Conservation (phyloP, 2,888 invertebrate genomes). For the Parthenolecanium corni region DNA sequence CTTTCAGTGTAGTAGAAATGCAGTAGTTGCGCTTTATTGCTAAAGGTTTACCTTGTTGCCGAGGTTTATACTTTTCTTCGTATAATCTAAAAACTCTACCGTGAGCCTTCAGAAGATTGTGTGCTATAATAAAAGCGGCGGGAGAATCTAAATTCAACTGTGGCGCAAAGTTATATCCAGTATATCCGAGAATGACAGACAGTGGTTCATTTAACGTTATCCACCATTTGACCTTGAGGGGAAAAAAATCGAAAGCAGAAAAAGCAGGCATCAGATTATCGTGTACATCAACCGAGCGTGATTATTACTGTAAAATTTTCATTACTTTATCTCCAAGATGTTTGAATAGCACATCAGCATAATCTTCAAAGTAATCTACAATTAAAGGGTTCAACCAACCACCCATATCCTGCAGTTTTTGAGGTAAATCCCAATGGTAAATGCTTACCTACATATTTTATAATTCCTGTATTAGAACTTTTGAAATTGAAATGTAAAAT, state of each 20-base stretch:
- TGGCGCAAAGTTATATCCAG: constrained; percentile 33
- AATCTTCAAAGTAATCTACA: constrained; percentile 52
- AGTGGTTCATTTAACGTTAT: constrained; percentile 57
- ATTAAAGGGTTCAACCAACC: constrained; percentile 57
- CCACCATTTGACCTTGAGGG: constrained; percentile 43
- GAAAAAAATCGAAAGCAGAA: neutral
- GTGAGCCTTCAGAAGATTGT: constrained; percentile 54
- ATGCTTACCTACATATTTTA: constrained; percentile 35
- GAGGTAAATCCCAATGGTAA: constrained; percentile 57
- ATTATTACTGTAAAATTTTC: neutral
- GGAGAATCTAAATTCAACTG: constrained; percentile 38
- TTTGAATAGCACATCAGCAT: constrained; percentile 46
- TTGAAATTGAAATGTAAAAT: no score
- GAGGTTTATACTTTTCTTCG: constrained; percentile 44
- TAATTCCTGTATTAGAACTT: no score
- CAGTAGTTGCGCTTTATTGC: neutral
- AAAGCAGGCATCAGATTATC: no score
- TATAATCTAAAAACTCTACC: constrained; percentile 52
- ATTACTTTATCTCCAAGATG: constrained; percentile 44
- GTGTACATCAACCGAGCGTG: no score
- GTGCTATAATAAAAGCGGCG: constrained; percentile 50
- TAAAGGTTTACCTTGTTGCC: constrained; percentile 45
- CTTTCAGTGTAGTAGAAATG: no score
- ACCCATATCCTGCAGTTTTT: constrained; percentile 44
- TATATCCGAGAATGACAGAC: constrained; percentile 33